A percentile compares a stretch with the other conserved stretches of the same genome.
Conservation (phyloP, 1,140 invertebrate genomes). For the Ips nitidus region DNA sequence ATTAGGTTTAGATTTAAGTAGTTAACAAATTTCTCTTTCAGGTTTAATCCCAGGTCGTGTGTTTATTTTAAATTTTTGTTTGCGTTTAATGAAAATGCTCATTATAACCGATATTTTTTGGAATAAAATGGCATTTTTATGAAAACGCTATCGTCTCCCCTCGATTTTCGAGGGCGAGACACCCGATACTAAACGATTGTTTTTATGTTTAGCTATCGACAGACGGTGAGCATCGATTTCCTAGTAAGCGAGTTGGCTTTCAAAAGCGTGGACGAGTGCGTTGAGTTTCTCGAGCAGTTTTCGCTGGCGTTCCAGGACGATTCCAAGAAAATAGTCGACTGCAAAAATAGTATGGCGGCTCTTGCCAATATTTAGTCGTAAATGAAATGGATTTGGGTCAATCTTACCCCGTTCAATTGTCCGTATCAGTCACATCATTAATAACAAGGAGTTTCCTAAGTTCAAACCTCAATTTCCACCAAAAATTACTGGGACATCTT, state of each 20-base stretch:
- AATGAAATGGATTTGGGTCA: not conserved
- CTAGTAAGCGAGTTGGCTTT: slow-evolving; percentile 85
- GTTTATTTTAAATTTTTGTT: slow-evolving; percentile 28
- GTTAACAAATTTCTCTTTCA: slow-evolving; percentile 11
- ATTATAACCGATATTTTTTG: too few relatives aligned
- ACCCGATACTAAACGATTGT: slow-evolving; percentile 21
- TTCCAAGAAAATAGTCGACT: slow-evolving; percentile 76
- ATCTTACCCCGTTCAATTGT: not conserved
- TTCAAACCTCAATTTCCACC: too few relatives aligned
- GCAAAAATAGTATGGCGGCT: slow-evolving; percentile 74
- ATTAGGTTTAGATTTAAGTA: too few relatives aligned
- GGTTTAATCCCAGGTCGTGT: slow-evolving; percentile 1
- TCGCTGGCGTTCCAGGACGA: slow-evolving; percentile 73
- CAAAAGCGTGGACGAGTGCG: slow-evolving; percentile 75
- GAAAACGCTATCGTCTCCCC: not conserved
- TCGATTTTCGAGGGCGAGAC: not conserved
- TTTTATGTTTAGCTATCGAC: slow-evolving; percentile 84
- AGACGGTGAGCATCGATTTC: slow-evolving; percentile 82
- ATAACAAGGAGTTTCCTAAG: too few relatives aligned
- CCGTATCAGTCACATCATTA: too few relatives aligned
- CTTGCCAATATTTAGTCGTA: slow-evolving; percentile 56
- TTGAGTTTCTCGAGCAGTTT: slow-evolving; percentile 83
- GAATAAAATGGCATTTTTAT: too few relatives aligned
- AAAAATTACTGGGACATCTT: too few relatives aligned
- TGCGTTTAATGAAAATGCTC: too few relatives aligned